Conservation (phyloP, 1,140 invertebrate genomes). For the Drosophila novamexicana region DNA sequence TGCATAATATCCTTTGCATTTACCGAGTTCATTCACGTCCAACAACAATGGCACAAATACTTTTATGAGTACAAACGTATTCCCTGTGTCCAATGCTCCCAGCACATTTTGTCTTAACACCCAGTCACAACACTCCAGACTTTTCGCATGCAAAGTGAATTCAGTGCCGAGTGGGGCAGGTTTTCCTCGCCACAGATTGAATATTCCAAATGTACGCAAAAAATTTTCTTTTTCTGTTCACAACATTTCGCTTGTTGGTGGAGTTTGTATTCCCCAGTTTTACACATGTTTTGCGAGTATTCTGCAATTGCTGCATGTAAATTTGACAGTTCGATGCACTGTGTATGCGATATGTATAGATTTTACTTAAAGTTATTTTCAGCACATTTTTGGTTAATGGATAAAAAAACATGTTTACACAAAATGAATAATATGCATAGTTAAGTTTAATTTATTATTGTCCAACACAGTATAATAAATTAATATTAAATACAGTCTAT, state of each 20-base stretch:
- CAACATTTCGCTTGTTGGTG: slow-evolving; percentile 14
- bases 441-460: no score
- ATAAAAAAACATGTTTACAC: no score
- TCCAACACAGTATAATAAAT: no score
- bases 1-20: slow-evolving; percentile 39
- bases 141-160: slow-evolving; percentile 21
- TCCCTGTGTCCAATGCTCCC: not conserved
- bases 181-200: no score
- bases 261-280: not conserved
- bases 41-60: slow-evolving; percentile 3
- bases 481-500: no score
- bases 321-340: not conserved
- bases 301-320: not conserved
- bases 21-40: slow-evolving; percentile 38
- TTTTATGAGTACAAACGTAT: not conserved
- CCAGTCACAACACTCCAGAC: not conserved
- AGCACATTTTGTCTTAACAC: slow-evolving; percentile 18
- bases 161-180: not conserved
- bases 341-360: no score
- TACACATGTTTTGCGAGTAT: slow-evolving; percentile 5
- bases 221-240: slow-evolving; percentile 14
- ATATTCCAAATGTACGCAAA: slow-evolving; percentile 12
- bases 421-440: no score
- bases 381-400: no score
- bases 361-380: no score